Conservation (phyloP, 2,888 invertebrate species). For the Heliconius charithonia region DNA sequence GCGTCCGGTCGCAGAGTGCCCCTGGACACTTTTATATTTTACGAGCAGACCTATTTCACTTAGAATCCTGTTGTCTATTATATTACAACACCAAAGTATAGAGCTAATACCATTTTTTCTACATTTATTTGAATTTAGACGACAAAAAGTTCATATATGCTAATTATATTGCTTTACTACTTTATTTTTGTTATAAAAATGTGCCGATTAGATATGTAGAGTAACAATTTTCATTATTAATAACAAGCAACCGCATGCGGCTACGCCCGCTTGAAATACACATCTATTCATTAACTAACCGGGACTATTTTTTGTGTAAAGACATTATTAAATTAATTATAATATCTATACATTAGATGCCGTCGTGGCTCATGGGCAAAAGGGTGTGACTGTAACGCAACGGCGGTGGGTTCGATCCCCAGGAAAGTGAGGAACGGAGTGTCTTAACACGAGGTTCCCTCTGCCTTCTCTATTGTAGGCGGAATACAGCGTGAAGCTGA, state of each 20-base stretch:
- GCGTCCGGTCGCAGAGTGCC: conserved; percentile 83
- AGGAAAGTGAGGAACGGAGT: no score
- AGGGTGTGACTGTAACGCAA: no score
- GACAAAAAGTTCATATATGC: not conserved
- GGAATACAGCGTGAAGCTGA: no score
- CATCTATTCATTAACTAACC: no score
- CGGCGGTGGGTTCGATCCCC: no score
- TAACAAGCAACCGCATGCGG: not conserved
- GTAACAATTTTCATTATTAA: not conserved
- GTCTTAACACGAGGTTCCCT: no score
- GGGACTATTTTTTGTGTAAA: no score
- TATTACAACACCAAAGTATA: not conserved
- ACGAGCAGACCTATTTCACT: conserved; percentile 53
- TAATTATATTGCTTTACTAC: not conserved
- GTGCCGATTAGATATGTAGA: not conserved
- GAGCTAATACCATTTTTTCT: not conserved
- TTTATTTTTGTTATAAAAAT: not conserved
- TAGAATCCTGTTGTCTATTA: conserved; percentile 1
- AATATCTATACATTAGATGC: no score
- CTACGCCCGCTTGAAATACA: no score
- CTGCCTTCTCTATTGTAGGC: no score
- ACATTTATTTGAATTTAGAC: not conserved
- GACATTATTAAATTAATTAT: no score
- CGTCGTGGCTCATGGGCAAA: no score
- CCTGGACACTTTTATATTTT: conserved; percentile 81